Evolutionary conservation across 30 jellyfish, hydroid and myxozoan species (phyloP).

Genomic region (Aurelia aurita): DNA sequence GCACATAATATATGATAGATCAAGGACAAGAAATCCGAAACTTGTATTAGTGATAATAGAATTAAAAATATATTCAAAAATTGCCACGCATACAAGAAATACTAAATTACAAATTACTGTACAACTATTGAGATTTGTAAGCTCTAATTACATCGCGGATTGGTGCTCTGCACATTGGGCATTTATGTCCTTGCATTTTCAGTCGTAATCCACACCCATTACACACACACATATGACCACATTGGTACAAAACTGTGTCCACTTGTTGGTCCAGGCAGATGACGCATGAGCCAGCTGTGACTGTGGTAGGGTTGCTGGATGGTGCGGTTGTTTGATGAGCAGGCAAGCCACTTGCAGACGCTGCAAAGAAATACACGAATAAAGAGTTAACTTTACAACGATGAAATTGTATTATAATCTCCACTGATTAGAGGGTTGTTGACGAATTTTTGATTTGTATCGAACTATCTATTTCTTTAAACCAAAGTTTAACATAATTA

Average conservation of each 20-base stretch:
- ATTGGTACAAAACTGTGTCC: constrained; percentile 86
- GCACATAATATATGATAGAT: too few species aligned
- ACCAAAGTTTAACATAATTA: too few species aligned
- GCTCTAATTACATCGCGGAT: constrained; percentile 86
- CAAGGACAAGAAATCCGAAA: too few species aligned
- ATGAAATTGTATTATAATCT: too few species aligned
- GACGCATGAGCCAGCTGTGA: constrained; percentile 80
- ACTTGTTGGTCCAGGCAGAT: constrained; percentile 81
- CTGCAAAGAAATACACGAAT: constrained; percentile 9
- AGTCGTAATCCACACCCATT: constrained; percentile 79
- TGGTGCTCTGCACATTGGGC: constrained; percentile 97
- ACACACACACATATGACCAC: constrained; percentile 96
- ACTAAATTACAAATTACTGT: too few species aligned
- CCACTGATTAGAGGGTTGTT: too few species aligned
- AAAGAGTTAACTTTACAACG: too few species aligned
- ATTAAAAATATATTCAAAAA: too few species aligned
- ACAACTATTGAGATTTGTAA: constrained; percentile 62
- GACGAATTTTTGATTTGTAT: too few species aligned
- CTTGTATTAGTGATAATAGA: too few species aligned
- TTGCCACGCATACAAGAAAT: too few species aligned
- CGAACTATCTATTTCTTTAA: too few species aligned
- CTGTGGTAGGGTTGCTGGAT: constrained; percentile 32
- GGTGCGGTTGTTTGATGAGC: constrained; percentile 28
- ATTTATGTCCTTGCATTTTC: constrained; percentile 82
- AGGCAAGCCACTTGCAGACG: constrained; percentile 46